Evolutionary conservation across 1,140 invertebrate species (phyloP).

Genomic region (Cherax quadricarinatus): DNA sequence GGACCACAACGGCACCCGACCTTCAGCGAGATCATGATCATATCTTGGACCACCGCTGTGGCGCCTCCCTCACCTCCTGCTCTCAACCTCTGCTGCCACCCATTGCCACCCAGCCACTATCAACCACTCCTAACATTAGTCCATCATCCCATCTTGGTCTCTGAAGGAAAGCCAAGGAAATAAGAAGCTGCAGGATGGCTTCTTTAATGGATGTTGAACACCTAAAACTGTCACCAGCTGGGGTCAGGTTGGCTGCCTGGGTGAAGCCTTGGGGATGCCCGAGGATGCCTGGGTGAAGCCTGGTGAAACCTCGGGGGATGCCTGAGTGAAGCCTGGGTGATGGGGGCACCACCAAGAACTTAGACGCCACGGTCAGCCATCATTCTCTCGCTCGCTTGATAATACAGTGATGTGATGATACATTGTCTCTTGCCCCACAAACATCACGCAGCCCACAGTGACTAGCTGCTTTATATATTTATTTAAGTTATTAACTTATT

Average conservation of each 20-base stretch:
- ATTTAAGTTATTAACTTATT: conserved; percentile 15
- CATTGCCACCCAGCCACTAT: neutral
- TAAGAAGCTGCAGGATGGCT: too few relatives aligned
- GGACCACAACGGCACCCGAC: neutral
- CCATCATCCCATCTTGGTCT: too few relatives aligned
- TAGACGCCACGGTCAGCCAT: conserved; percentile 54
- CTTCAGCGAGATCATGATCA: neutral
- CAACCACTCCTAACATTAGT: neutral
- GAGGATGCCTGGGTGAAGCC: too few relatives aligned
- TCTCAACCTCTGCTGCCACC: neutral
- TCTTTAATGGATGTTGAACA: too few relatives aligned
- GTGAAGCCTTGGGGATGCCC: too few relatives aligned
- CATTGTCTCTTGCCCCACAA: conserved; percentile 60
- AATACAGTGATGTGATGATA: conserved; percentile 38
- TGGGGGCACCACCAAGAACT: conserved; percentile 7
- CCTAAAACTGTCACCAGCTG: too few relatives aligned
- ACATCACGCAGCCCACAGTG: conserved; percentile 44
- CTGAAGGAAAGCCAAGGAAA: too few relatives aligned
- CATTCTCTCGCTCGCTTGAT: conserved; percentile 12
- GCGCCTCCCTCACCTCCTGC: neutral
- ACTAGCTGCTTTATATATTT: conserved; percentile 10
- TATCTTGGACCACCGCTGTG: conserved; percentile 6
- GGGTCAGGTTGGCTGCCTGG: too few relatives aligned
- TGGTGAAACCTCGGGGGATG: neutral
- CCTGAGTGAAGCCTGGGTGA: neutral